A percentile compares a stretch with the other conserved stretches of the same genome.
Evolutionary conservation across 2,113 vertebrate species (phyloP).

Genomic region (Mola mola): DNA sequence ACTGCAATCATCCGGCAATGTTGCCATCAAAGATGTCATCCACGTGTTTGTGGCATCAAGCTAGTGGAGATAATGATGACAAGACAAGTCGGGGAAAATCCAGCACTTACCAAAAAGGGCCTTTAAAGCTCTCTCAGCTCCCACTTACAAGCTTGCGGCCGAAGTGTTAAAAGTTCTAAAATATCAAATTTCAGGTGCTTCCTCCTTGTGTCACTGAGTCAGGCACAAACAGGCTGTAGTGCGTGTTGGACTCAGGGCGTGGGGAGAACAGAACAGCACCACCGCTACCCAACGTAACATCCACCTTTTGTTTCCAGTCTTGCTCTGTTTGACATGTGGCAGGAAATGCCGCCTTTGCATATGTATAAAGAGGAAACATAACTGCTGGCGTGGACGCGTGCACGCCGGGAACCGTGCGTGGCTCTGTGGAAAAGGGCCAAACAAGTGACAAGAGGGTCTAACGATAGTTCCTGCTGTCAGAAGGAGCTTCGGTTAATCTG

Average conservation of each 20-base stretch:
- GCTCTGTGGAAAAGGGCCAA: conserved; percentile 5
- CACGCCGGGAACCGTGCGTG: neutral
- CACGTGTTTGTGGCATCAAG: conserved; percentile 48
- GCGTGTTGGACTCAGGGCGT: conserved; percentile 55
- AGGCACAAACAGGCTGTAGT: conserved; percentile 25
- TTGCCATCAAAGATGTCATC: conserved; percentile 66
- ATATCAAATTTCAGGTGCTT: conserved; percentile 59
- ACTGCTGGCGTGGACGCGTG: conserved; percentile 26
- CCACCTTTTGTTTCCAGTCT: conserved; percentile 81
- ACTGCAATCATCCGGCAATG: conserved; percentile 65
- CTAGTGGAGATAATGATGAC: conserved; percentile 27
- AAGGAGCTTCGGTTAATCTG: conserved; percentile 28
- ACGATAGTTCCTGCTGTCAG: conserved; percentile 10
- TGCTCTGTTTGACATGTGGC: conserved; percentile 66
- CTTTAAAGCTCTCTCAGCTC: conserved; percentile 1
- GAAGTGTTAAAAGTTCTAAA: conserved; percentile 2
- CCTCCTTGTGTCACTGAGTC: conserved; percentile 38
- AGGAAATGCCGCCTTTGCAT: conserved; percentile 73
- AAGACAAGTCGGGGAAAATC: conserved; percentile 58
- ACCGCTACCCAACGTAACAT: conserved; percentile 71
- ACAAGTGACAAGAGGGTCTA: conserved; percentile 18
- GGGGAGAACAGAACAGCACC: conserved; percentile 60
- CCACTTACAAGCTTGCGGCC: neutral
- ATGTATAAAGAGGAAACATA: conserved; percentile 66
- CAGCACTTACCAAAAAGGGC: conserved; percentile 34